Percentiles rank a stretch among this genome's conserved stretches.
Evolutionary conservation across 2,113 vertebrate genomes (phyloP).

Genomic region (Proteles cristata): DNA sequence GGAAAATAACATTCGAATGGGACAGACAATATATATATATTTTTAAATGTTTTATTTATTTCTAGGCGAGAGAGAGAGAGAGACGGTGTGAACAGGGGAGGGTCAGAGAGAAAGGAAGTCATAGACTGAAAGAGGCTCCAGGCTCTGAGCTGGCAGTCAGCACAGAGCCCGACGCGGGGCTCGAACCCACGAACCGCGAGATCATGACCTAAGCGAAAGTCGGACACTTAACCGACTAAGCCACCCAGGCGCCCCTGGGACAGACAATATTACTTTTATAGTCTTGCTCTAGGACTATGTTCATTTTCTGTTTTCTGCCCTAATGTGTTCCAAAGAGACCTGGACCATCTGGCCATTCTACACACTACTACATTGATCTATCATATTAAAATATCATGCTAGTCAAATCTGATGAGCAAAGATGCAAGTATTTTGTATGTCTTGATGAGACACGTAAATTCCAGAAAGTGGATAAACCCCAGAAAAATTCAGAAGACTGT

Average conservation of each 20-base stretch:
- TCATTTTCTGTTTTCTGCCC: constrained; percentile 35
- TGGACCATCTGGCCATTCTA: not conserved
- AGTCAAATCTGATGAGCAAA: not conserved
- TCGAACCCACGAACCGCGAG: too few species aligned
- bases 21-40: not conserved
- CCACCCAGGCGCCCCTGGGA: too few species aligned
- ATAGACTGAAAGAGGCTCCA: too few species aligned
- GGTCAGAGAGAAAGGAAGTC: too few species aligned
- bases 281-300: not conserved
- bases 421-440: not conserved
- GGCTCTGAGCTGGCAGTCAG: too few species aligned
- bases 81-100: too few species aligned
- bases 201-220: too few species aligned
- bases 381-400: not conserved
- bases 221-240: too few species aligned
- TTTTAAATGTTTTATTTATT: too few species aligned
- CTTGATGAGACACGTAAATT: not conserved
- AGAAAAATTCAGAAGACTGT: not conserved
- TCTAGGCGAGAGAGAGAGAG: too few species aligned
- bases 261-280: not conserved
- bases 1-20: not conserved
- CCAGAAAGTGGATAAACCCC: not conserved
- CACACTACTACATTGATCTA: not conserved
- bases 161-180: too few species aligned
- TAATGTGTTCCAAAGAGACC: constrained; percentile 1